Evolutionary conservation across 2,888 invertebrate species (phyloP), one percentile per base, ranked within the genome.

Genomic region (Nomada fucata): DNA sequence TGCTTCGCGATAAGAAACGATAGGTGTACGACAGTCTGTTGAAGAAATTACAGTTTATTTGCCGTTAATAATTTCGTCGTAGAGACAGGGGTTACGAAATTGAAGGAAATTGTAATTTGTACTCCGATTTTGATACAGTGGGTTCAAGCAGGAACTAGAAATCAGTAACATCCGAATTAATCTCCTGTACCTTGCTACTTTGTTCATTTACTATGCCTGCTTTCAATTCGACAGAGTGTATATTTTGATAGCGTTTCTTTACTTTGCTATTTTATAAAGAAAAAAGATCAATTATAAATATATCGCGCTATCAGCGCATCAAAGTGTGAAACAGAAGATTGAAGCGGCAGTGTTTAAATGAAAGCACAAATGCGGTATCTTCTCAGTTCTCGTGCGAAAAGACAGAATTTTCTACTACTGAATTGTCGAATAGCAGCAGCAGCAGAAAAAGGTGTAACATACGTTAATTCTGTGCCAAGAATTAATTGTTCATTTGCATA

Each of bases 361-460:
- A 72, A 29, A 82, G 76, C 64, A 81, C 81, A 80, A 80, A 82
- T 82, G 82, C 81, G 79, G 82, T 57, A 75, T 80, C 71, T 63
- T 67, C 57, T 71, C 52, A 47, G 47, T 79, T 63, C 63, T 68
- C 59, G 72, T 68, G 53, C 47, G 36, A 81, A 76, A 59, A 68
- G 53, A 69, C 82, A 72, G 50, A 65, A 50, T 72, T 72, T 64
- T 11, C 59, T 70, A 50, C 50, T 68, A 63, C n/a, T 36, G 36
- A 75, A 75, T 18, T 67, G 57, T 67, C 67, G 29, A 64, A 68
- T 42, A 68, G 7, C 23, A 64, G 23, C 20, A 60, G 20, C 65
- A 55, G 7, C 50, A 53, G 29, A 18, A 29, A 36, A 55, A 53
- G 53, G 50, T 36, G n/a, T 44, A 63, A 68, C 53, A 78, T 60